Conservation (phyloP, 2,888 invertebrate genomes). For the Euproctis similis region DNA sequence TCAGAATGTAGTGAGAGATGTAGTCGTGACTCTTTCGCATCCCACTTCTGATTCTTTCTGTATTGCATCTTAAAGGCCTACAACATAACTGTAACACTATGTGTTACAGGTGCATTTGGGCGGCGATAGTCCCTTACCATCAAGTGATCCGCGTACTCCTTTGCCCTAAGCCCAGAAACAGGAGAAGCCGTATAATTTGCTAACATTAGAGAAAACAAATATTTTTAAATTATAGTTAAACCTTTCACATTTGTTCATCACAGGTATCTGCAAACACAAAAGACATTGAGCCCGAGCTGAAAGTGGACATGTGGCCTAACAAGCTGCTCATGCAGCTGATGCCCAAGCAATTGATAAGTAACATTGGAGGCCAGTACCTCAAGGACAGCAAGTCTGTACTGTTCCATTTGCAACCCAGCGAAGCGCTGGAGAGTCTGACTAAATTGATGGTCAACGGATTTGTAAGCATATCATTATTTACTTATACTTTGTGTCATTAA, state of each 20-base stretch:
- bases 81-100: too few relatives aligned
- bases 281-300: conserved; percentile 93
- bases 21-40: too few relatives aligned
- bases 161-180: background rate
- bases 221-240: background rate
- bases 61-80: too few relatives aligned
- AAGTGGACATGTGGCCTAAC: conserved; percentile 94
- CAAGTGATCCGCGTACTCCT: too few relatives aligned
- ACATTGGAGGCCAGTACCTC: conserved; percentile 90
- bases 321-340: conserved; percentile 95
- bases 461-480: conserved; percentile 75
- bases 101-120: too few relatives aligned
- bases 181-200: background rate
- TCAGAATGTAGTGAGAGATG: too few relatives aligned
- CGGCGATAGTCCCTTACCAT: too few relatives aligned
- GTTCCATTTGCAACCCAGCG: conserved; percentile 90
- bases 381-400: conserved; percentile 95
- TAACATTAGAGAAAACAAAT: background rate
- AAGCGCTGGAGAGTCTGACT: conserved; percentile 90
- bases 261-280: conserved; percentile 78
- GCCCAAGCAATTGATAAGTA: conserved; percentile 93
- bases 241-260: background rate
- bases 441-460: conserved; percentile 95
- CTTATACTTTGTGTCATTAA: too few relatives aligned
- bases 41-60: too few relatives aligned